phyloP scores from a whole-genome alignment of 1,140 invertebrate species.

The Cyphomyrmex costatus region DNA sequence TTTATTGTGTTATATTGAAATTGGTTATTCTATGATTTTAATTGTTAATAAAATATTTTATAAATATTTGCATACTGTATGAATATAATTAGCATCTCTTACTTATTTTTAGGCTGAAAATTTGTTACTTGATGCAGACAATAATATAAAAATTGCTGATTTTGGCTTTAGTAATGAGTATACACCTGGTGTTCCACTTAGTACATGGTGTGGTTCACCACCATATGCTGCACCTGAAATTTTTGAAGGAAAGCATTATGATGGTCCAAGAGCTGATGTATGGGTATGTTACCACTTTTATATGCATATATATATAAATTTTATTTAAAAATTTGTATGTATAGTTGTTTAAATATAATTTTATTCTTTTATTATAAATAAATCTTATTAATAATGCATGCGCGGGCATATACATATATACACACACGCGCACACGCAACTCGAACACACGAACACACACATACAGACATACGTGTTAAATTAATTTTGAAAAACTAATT shows the following conservation, averaged over 20 bases:
- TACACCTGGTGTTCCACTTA: conserved; percentile 92
- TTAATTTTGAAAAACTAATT: too few relatives aligned
- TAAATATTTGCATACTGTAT: background rate
- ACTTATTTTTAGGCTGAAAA: conserved; percentile 93
- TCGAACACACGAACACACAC: too few relatives aligned
- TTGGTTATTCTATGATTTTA: background rate
- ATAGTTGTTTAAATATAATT: background rate
- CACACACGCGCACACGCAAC: too few relatives aligned
- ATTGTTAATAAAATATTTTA: conserved; percentile 14
- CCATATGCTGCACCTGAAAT: conserved; percentile 99
- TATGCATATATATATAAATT: conserved; percentile 4
- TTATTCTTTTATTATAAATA: background rate
- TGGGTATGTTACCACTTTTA: conserved; percentile 91
- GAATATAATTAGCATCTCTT: conserved; percentile 10
- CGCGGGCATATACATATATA: too few relatives aligned
- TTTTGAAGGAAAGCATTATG: conserved; percentile 98
- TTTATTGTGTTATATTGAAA: conserved; percentile 51
- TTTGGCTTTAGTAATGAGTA: conserved; percentile 98
- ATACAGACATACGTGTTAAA: too few relatives aligned
- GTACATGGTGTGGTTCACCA: conserved; percentile 99
- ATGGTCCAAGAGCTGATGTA: conserved; percentile 98
- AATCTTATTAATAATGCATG: background rate
- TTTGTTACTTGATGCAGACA: conserved; percentile 96
- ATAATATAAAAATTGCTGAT: conserved; percentile 99
- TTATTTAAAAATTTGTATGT: background rate